Percentiles rank a stretch among this genome's conserved stretches.
Conservation (phyloP, 2,797 vertebrate species). For the Mus caroli region DNA sequence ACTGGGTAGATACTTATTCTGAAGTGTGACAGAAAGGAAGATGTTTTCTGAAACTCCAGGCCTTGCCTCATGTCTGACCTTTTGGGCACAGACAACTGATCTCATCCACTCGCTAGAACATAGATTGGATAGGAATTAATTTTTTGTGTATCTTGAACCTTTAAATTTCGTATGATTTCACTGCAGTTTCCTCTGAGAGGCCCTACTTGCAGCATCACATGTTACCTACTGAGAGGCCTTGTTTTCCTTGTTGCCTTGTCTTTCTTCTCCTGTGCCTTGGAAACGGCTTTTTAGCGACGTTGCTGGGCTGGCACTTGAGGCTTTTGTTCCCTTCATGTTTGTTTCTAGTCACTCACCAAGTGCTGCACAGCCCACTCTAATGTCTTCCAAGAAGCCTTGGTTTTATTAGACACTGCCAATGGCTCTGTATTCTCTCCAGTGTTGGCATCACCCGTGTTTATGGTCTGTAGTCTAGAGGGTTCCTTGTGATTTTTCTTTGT, state of each 20-base stretch:
- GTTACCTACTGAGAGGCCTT: background rate
- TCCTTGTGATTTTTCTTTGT: slow-evolving; percentile 26
- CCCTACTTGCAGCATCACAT: slow-evolving; percentile 9
- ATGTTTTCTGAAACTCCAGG: slow-evolving; percentile 62
- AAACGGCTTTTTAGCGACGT: background rate
- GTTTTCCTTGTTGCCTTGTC: background rate
- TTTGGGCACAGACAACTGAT: slow-evolving; percentile 45
- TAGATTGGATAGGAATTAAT: slow-evolving; percentile 32
- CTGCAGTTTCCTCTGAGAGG: slow-evolving; percentile 10
- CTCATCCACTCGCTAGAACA: slow-evolving; percentile 20
- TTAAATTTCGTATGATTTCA: slow-evolving; percentile 47
- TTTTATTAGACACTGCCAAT: background rate
- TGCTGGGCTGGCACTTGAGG: background rate
- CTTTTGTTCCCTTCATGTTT: background rate
- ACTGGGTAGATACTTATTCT: slow-evolving; percentile 54
- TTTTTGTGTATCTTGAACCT: slow-evolving; percentile 47
- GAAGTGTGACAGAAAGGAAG: slow-evolving; percentile 58
- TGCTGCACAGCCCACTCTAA: background rate
- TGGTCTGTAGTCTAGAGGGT: background rate
- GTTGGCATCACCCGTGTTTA: background rate
- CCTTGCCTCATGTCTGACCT: slow-evolving; percentile 61
- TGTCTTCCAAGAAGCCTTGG: background rate
- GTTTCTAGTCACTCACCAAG: background rate
- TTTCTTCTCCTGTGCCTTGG: background rate
- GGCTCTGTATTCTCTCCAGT: slow-evolving; percentile 7